These are phyloP conservation scores for Oryzias sinensis DNA, from an alignment of 2,797 vertebrate genomes.

Conservation along the genomic window DNA sequence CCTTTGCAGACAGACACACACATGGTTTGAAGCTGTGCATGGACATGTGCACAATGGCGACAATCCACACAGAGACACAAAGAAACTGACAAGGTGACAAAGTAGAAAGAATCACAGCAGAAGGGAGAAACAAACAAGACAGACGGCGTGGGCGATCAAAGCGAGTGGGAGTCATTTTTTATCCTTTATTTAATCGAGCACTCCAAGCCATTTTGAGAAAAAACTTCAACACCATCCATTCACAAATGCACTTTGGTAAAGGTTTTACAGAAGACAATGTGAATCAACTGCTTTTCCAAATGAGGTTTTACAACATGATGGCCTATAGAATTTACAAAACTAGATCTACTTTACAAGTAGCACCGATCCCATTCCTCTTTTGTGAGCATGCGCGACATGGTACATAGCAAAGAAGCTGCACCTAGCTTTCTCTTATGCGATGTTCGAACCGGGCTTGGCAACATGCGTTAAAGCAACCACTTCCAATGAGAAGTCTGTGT, in stretches of 20 bases:
- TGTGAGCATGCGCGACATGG: no score
- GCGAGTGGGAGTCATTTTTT: conserved; percentile 47
- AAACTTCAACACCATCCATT: conserved; percentile 13
- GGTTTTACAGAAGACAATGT: no score
- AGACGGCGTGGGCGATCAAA: conserved; percentile 38
- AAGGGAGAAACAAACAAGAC: conserved; percentile 47
- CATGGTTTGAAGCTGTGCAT: conserved; percentile 7
- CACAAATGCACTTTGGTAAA: background rate
- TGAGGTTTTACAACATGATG: no score
- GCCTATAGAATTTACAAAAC: no score
- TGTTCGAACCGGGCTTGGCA: no score
- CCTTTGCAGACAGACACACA: conserved; percentile 10
- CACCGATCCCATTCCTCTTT: no score
- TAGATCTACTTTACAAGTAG: no score
- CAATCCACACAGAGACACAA: conserved; percentile 35
- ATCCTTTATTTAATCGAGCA: conserved; percentile 52
- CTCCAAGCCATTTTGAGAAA: conserved; percentile 25
- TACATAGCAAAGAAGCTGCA: no score
- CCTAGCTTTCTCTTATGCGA: no score
- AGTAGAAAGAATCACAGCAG: conserved; percentile 51
- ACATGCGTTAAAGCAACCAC: no score
- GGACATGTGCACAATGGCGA: conserved; percentile 28
- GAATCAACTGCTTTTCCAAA: no score
- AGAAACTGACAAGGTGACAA: conserved; percentile 47
- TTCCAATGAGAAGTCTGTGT: no score